Percentiles rank a stretch among this genome's conserved stretches.
These are phyloP conservation scores for Neodiprion lecontei DNA, from an alignment of 1,140 invertebrate genomes.

Conservation along the genomic window DNA sequence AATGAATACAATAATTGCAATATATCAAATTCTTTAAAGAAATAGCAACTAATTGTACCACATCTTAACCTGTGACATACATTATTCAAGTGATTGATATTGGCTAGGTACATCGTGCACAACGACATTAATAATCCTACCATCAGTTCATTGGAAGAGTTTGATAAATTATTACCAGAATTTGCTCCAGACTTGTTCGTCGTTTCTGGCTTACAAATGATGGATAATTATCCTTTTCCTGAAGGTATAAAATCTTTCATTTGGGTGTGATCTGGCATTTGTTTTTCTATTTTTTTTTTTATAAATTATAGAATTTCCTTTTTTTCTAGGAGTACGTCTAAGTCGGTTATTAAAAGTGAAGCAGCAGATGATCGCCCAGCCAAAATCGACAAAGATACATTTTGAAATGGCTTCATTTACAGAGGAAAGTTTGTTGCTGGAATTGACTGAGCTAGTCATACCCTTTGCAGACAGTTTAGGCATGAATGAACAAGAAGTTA, in stretches of 20 bases:
- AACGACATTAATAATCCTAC: slow-evolving; percentile 84
- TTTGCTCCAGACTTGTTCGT: slow-evolving; percentile 81
- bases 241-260: slow-evolving; percentile 55
- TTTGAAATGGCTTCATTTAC: slow-evolving; percentile 91
- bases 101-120: slow-evolving; percentile 79
- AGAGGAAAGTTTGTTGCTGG: slow-evolving; percentile 72
- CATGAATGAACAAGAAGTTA: slow-evolving; percentile 90
- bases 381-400: slow-evolving; percentile 72
- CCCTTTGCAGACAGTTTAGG: slow-evolving; percentile 86
- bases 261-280: background rate
- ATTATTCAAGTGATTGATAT: slow-evolving; percentile 19
- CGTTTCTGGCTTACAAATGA: slow-evolving; percentile 87
- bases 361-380: slow-evolving; percentile 70
- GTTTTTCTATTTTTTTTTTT: background rate
- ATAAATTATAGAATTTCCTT: slow-evolving; percentile 16
- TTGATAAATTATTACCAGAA: slow-evolving; percentile 68
- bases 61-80: background rate
- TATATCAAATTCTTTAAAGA: slow-evolving; percentile 8
- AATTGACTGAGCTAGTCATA: slow-evolving; percentile 73
- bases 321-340: slow-evolving; percentile 66
- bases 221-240: slow-evolving; percentile 86
- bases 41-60: background rate
- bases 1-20: background rate
- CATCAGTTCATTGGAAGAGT: slow-evolving; percentile 75
- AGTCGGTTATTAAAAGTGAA: slow-evolving; percentile 72